Base-by-base conservation (phyloP, 2,888 invertebrate species). In the Loripinus fragilis region DNA sequence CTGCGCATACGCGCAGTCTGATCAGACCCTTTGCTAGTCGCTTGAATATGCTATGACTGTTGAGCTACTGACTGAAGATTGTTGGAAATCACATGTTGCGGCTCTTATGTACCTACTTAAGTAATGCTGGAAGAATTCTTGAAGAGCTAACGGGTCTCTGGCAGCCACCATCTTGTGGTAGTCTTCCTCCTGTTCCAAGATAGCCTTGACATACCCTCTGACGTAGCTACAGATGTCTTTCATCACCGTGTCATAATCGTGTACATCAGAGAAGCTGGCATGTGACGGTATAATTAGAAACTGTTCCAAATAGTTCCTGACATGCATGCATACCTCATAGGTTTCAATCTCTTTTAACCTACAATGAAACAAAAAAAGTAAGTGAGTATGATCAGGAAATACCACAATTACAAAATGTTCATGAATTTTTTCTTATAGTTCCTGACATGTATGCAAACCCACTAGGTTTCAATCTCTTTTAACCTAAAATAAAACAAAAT, bases 101-200 rank as follows among this genome's bases (percentile, higher is more conserved):
- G n/a, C n/a, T n/a, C n/a, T n/a, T n/a, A 38, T 38, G 25, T n/a
- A 20, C 17, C 5, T 60, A 60, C 60, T 60, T 20, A 60, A 60
- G 33, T 60, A 60, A 60, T 60, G 60, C 20, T 60, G 60, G 17
- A 60, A 60, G 60, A 60, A 60, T 33, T 60, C 33, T 20, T 60
- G 30, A 15, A 60, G 60, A 12, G 60, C 60, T 33, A 33, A 33
- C 17, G 33, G 17, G 17, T 60, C 60, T 33, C 60, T 60, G 30
- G 60, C 30, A 28, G 60, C 60, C 17, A 60, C 33, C 60, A 60
- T 60, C 17, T 60, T 60, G 28, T 60, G 60, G 17, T 60, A 60
- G 1, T 60, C 60, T 33, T 33, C 8, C 33, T 60, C 60, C 5
- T 20, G 60, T 12, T 25, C 17, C 30, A 60, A 3, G 60, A 60